Evolutionary conservation across 1,140 invertebrate genomes (phyloP).

Genomic region (Anthonomus grandis): DNA sequence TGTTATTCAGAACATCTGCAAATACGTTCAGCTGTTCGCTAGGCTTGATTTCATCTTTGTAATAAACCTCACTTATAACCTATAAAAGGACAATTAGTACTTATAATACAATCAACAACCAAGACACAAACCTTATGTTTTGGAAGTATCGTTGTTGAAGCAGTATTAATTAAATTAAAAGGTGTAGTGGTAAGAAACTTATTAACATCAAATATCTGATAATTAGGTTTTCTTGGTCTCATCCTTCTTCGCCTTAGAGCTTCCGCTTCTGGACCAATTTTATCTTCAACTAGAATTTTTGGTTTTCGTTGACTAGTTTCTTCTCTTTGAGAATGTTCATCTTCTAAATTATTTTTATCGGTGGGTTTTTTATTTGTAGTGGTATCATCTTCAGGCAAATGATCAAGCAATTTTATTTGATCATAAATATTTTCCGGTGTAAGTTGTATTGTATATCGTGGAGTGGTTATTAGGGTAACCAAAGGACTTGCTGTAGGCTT

Average conservation of each 20-base stretch:
- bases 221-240: conserved; percentile 14
- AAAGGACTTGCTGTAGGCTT: background rate
- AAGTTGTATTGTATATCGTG: conserved; percentile 34
- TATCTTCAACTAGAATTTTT: background rate
- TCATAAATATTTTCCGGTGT: conserved; percentile 40
- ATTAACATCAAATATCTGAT: conserved; percentile 33
- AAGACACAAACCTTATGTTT: conserved; percentile 28
- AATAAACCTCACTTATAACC: conserved; percentile 43
- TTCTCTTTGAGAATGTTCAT: background rate
- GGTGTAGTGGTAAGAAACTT: conserved; percentile 29
- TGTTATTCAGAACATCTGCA: conserved; percentile 46
- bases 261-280: conserved; percentile 16
- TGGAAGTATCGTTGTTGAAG: conserved; percentile 28
- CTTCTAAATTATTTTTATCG: background rate
- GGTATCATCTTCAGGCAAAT: conserved; percentile 27
- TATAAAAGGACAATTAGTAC: no score
- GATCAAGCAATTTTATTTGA: conserved; percentile 35
- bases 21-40: conserved; percentile 46
- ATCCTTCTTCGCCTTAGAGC: conserved; percentile 17
- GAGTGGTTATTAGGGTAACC: conserved; percentile 32
- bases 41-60: conserved; percentile 47
- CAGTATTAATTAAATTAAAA: conserved; percentile 22
- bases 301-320: background rate
- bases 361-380: background rate
- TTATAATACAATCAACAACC: no score